phyloP scores from a whole-genome alignment of 2,888 invertebrate species.

The Agonopterix arenella region DNA sequence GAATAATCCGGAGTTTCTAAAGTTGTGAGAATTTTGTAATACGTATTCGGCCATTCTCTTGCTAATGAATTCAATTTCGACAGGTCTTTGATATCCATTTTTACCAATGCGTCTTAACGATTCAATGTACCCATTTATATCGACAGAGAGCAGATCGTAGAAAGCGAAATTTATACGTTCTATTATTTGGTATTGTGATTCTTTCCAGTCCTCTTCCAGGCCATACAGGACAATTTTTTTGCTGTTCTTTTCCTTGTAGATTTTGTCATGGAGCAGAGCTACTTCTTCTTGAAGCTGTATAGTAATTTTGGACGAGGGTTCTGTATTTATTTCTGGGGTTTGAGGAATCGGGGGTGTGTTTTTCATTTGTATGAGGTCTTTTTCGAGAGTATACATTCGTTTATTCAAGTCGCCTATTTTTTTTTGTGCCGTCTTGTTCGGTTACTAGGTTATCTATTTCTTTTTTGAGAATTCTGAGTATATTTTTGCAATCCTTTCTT shows the following conservation, averaged over 20 bases:
- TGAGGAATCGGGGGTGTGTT: too few relatives aligned
- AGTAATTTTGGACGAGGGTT: too few relatives aligned
- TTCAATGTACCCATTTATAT: neutral
- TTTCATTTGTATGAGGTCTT: too few relatives aligned
- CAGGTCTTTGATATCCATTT: neutral
- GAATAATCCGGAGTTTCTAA: neutral
- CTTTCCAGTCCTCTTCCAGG: neutral
- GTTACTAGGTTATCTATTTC: too few relatives aligned
- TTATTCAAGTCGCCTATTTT: too few relatives aligned
- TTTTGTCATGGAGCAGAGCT: too few relatives aligned
- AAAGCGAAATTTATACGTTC: neutral
- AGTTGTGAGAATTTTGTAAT: neutral
- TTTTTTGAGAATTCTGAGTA: too few relatives aligned
- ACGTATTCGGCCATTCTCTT: neutral
- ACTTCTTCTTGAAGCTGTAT: too few relatives aligned
- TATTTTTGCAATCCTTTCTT: too few relatives aligned
- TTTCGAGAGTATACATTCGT: too few relatives aligned
- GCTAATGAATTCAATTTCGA: neutral
- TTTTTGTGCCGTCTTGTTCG: too few relatives aligned
- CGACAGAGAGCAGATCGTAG: neutral
- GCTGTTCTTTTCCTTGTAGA: neutral
- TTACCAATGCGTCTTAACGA: neutral
- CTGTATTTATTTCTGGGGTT: too few relatives aligned
- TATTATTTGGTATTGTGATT: neutral
- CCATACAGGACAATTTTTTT: neutral